Conservation (phyloP, 2,113 vertebrate species). For the Halcyon senegalensis region DNA sequence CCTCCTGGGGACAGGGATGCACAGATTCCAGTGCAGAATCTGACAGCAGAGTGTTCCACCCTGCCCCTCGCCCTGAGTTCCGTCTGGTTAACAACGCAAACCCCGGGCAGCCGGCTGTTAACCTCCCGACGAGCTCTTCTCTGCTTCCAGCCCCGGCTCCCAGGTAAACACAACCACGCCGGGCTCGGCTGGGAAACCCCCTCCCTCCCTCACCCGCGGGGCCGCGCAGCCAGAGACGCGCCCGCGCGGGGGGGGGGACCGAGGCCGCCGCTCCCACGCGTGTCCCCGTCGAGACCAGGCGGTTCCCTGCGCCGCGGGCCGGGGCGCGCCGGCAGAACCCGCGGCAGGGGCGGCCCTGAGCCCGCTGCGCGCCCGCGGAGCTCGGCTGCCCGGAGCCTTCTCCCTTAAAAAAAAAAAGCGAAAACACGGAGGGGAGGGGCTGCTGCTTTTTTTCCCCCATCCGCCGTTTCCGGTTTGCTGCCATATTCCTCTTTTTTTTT, state of each 20-base stretch:
- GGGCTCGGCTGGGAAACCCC: background rate
- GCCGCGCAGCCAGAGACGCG: background rate
- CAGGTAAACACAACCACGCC: background rate
- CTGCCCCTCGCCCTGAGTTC: background rate
- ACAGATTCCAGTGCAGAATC: background rate
- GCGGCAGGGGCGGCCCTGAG: background rate
- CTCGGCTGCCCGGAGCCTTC: background rate
- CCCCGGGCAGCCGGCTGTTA: background rate
- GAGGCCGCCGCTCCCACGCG: background rate
- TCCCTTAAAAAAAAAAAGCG: background rate
- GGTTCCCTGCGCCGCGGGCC: background rate
- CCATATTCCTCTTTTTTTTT: slow-evolving; percentile 37
- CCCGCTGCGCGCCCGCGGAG: background rate
- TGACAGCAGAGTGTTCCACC: background rate
- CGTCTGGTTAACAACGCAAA: background rate
- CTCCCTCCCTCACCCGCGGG: background rate
- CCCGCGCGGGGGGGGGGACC: background rate
- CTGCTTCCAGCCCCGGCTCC: background rate
- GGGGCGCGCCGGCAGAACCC: background rate
- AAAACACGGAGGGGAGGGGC: background rate
- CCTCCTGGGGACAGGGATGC: background rate
- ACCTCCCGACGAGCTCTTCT: background rate
- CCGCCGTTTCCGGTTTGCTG: slow-evolving; percentile 46
- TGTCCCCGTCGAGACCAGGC: background rate
- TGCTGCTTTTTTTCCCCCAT: background rate